A percentile compares a stretch with the other conserved stretches of the same genome.
phyloP scores from a whole-genome alignment of 2,888 invertebrate genomes.

The Cancer borealis region DNA sequence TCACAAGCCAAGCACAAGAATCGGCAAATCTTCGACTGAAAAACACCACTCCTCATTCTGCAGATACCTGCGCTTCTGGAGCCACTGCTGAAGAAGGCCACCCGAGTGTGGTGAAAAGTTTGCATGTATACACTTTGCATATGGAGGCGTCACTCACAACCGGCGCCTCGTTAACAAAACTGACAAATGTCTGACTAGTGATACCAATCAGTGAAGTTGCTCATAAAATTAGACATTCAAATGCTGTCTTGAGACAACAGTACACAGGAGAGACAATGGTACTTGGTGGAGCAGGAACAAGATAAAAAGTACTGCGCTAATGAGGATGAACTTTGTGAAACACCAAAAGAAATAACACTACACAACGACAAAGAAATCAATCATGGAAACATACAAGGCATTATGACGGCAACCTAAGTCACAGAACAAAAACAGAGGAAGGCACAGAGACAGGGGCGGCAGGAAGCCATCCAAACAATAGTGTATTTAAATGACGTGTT shows the following conservation, averaged over 20 bases:
- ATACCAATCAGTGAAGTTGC: not conserved
- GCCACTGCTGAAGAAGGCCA: not conserved
- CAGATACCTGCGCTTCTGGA: not conserved
- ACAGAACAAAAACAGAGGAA: not conserved
- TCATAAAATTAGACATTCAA: conserved; percentile 23
- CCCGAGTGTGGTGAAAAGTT: not conserved
- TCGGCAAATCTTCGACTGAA: not conserved
- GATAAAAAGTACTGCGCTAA: not conserved
- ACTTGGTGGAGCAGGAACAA: not conserved
- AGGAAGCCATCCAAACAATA: not conserved
- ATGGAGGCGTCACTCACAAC: not conserved
- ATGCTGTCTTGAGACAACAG: conserved; percentile 7
- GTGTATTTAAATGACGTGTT: not conserved
- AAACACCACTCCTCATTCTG: not conserved
- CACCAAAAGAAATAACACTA: not conserved
- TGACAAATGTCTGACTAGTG: not conserved
- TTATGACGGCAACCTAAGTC: not conserved
- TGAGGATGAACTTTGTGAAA: not conserved
- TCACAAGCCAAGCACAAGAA: not conserved
- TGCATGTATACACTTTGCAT: not conserved
- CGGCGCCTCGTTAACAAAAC: not conserved
- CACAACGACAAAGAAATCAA: not conserved
- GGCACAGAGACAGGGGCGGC: not conserved
- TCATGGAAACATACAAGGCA: not conserved
- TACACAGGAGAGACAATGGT: not conserved